Conservation (phyloP, 2,888 invertebrate species). For the Molorchus minor region DNA sequence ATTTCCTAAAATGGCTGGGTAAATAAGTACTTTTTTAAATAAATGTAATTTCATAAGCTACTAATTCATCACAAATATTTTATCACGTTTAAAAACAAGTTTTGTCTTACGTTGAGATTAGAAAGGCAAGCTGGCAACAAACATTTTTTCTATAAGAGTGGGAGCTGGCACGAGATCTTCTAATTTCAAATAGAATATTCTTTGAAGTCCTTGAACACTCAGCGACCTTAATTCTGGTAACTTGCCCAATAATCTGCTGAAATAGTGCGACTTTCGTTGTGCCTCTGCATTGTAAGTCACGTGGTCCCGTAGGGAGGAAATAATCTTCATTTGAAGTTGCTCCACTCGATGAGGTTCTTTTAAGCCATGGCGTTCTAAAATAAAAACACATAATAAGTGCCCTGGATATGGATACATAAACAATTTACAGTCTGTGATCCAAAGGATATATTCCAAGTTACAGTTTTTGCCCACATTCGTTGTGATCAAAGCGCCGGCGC, state of each 20-base stretch:
- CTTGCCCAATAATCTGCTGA: constrained; percentile 91
- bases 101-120: constrained; percentile 69
- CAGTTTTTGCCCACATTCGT: too few relatives aligned
- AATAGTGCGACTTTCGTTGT: constrained; percentile 90
- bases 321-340: constrained; percentile 95
- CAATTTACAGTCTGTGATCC: too few relatives aligned
- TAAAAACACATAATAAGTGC: constrained; percentile 7
- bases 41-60: constrained; percentile 6
- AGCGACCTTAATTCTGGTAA: constrained; percentile 91
- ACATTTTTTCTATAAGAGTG: constrained; percentile 94
- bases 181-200: constrained; percentile 92
- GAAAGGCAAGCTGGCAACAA: constrained; percentile 93
- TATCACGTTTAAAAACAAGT: constrained; percentile 54
- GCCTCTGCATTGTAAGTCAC: constrained; percentile 92
- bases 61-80: constrained; percentile 60
- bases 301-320: constrained; percentile 94
- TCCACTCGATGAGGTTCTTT: constrained; percentile 93
- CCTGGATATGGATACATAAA: too few relatives aligned
- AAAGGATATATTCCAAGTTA: too few relatives aligned
- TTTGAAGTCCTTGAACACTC: constrained; percentile 91
- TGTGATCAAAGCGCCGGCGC: too few relatives aligned
- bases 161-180: constrained; percentile 93
- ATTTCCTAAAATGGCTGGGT: too few relatives aligned
- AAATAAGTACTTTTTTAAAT: too few relatives aligned
- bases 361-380: constrained; percentile 89